Evolutionary conservation across 2,113 vertebrate genomes (phyloP).

Genomic region (Pygoscelis adeliae): DNA sequence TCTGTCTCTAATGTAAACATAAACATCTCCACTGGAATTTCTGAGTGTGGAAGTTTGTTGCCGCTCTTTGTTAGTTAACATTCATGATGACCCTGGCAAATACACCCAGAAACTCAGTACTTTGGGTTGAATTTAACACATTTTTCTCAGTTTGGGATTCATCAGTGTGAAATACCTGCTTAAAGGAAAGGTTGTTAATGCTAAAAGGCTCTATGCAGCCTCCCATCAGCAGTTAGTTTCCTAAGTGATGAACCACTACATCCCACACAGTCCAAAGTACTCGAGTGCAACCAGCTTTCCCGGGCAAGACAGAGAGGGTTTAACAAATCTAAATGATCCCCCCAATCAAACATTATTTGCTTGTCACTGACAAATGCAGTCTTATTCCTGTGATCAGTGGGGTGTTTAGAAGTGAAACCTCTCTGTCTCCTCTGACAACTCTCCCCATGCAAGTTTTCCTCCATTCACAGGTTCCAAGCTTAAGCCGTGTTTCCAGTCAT

Average conservation of each 20-base stretch:
- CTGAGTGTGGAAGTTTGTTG: neutral
- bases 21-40: neutral
- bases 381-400: neutral
- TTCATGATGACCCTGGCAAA: neutral
- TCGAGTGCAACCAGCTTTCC: neutral
- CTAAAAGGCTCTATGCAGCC: neutral
- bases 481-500: neutral
- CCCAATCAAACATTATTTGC: neutral
- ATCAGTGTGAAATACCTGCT: neutral
- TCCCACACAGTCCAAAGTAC: neutral
- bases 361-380: neutral
- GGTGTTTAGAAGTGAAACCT: neutral
- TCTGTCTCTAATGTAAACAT: neutral
- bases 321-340: neutral
- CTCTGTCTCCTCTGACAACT: neutral
- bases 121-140: neutral
- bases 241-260: neutral
- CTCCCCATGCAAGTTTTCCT: neutral
- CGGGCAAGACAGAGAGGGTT: neutral
- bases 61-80: rapidly evolving
- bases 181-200: neutral
- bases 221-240: neutral
- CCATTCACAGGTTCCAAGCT: neutral
- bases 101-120: neutral
- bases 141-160: neutral